Base-by-base conservation (phyloP, 2,888 invertebrate genomes). In the Chironomus tentans region DNA sequence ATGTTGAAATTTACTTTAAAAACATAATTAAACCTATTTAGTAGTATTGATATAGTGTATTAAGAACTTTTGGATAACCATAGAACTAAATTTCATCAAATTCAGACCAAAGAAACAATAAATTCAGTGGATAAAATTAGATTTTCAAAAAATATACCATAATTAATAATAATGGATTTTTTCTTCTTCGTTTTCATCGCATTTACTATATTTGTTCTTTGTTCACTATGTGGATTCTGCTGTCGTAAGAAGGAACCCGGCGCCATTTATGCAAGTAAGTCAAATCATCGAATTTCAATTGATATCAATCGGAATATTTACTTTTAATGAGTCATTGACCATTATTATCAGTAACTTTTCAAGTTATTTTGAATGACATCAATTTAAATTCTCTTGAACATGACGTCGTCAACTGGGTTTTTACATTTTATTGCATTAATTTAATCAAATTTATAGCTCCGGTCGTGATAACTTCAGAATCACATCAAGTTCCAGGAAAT, bases 201-300 rank as follows among this genome's bases (percentile, higher is more conserved):
- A 21, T 71, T 71, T 56, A 56, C 61, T 1, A 56, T 61, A 21
- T 71, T 71, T 21, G 71, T 71, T 15, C 28, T 71, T 22, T 71
- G 71, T 24, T 71, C 71, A 12, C 15, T 71, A 24, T 71, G 71
- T n/a, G 71, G 71, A 24, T 71, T 71, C 28, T 71, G 71, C n/a
- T 71, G 71, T 15, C 50, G 56, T n/a, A 71, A 71, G 22, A n/a
- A 56, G n/a, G 38, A 71, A 5, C n/a, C 22, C 1, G 71, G 71
- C n/a, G 71, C 71, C 21, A 71, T 71, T 12, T 71, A 18, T 10
- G 28, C 71, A 38, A 24, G 71, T 71, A 71, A 71, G 71, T n/a
- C 13, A 69, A 21, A 12, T 50, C 7, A 56, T 7, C n/a, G 3
- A 15, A 2, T 10, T 65, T 0, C 46, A 13, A 70, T 22, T 6